These are phyloP conservation scores for Manacus vitellinus DNA, from an alignment of 2,113 vertebrate genomes.

Conservation along the genomic window DNA sequence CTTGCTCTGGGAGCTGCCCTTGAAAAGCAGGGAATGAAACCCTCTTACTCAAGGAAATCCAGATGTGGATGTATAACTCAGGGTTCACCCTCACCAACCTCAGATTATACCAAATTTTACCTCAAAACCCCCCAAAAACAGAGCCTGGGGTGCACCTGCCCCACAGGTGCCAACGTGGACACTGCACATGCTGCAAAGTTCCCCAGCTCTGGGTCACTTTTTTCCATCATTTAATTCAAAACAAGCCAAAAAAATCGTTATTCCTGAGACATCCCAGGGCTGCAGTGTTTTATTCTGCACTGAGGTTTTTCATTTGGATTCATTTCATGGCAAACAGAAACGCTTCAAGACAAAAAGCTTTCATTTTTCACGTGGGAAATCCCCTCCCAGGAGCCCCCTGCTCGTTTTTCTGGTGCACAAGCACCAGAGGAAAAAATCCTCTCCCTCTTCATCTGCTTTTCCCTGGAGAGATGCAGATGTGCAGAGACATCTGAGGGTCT, in stretches of 20 bases:
- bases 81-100: not conserved
- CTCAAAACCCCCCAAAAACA: not conserved
- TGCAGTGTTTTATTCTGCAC: not conserved
- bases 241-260: not conserved
- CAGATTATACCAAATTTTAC: not conserved
- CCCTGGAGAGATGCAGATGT: not conserved
- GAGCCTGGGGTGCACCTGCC: not conserved
- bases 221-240: not conserved
- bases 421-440: not conserved
- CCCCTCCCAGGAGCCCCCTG: not conserved
- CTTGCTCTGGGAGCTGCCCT: not conserved
- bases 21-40: not conserved
- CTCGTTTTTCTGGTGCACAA: not conserved
- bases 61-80: not conserved
- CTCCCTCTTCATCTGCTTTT: not conserved
- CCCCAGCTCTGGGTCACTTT: not conserved
- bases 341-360: conserved; percentile 2
- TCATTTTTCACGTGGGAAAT: not conserved
- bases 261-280: not conserved
- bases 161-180: not conserved
- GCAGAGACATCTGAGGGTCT: not conserved
- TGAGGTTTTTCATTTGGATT: not conserved
- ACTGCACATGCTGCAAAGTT: not conserved
- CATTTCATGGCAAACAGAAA: not conserved
- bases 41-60: not conserved